Evolutionary conservation across 2,888 invertebrate genomes (phyloP).

Genomic region (Spisula solida): DNA sequence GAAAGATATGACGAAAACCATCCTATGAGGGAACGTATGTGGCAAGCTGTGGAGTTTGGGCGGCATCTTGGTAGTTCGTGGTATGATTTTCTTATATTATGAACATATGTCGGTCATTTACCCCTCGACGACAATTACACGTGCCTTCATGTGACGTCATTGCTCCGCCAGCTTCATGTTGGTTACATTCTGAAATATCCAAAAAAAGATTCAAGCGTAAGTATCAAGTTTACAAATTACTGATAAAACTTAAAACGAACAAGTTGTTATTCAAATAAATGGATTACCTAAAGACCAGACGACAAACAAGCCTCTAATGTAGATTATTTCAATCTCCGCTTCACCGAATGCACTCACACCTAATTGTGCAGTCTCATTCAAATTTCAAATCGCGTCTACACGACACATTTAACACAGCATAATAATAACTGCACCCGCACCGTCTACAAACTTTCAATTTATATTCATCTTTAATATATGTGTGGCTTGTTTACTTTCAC

Average conservation of each 20-base stretch:
- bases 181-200: neutral
- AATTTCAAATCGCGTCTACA: neutral
- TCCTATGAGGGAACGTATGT: conserved; percentile 79
- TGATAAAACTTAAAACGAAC: neutral
- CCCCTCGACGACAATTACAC: neutral
- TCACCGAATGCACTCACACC: neutral
- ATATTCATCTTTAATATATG: neutral
- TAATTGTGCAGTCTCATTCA: neutral
- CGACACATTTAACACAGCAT: neutral
- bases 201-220: neutral
- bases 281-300: neutral
- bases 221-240: neutral
- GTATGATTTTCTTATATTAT: neutral
- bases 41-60: conserved; percentile 49
- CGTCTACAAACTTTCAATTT: conserved; percentile 12
- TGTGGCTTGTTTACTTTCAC: conserved; percentile 14
- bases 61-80: conserved; percentile 10
- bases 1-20: conserved; percentile 79
- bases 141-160: neutral
- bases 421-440: neutral
- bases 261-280: neutral
- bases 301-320: neutral
- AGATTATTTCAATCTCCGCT: neutral
- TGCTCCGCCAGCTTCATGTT: neutral
- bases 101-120: neutral